Evolutionary conservation across 2,888 invertebrate genomes (phyloP).

Genomic region (Patella ulyssiponensis): DNA sequence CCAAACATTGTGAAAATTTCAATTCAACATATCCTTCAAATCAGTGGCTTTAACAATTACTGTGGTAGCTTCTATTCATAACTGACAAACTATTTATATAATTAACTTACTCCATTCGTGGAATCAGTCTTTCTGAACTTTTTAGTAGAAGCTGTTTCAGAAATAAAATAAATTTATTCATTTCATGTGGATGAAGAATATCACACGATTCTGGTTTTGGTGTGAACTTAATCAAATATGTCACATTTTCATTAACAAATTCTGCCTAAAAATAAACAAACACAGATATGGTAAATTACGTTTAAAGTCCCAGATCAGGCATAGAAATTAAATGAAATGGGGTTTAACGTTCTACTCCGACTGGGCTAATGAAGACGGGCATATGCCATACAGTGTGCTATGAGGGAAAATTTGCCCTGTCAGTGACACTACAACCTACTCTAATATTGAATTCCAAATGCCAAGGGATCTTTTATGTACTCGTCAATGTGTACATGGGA

Average conservation of each 20-base stretch:
- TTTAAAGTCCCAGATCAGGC: too few species aligned
- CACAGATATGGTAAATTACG: not conserved
- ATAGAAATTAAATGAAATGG: not conserved
- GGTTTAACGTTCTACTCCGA: not conserved
- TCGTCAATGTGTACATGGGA: not conserved
- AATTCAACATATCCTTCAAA: too few species aligned
- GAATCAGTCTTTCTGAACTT: constrained; percentile 17
- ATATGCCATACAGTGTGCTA: not conserved
- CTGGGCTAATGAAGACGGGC: not conserved
- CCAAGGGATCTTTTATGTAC: not conserved
- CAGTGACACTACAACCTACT: not conserved
- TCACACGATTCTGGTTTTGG: not conserved
- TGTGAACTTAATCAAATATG: constrained; percentile 17
- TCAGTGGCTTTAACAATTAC: too few species aligned
- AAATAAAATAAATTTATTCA: constrained; percentile 4
- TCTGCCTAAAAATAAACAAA: not conserved
- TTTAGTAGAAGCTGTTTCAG: constrained; percentile 18
- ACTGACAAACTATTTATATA: too few species aligned
- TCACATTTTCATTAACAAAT: constrained; percentile 3
- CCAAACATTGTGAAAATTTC: too few species aligned
- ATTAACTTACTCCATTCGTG: constrained; percentile 26
- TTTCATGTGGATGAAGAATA: constrained; percentile 15
- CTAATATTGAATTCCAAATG: too few species aligned
- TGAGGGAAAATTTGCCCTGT: not conserved
- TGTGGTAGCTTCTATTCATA: too few species aligned